phyloP scores from a whole-genome alignment of 2,888 invertebrate genomes.

The Ditylenchus weischeri region DNA sequence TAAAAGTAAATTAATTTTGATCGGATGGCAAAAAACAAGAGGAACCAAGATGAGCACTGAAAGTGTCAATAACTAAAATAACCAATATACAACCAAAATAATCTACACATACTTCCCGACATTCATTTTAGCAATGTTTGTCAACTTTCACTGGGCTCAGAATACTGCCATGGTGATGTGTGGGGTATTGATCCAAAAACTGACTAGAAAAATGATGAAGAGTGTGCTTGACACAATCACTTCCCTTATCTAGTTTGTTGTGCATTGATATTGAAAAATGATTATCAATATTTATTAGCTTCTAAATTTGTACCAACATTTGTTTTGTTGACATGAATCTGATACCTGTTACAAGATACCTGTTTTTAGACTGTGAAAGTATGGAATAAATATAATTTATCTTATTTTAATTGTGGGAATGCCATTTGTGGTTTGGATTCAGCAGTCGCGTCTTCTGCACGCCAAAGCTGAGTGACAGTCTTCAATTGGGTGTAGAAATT shows the following conservation, averaged over 20 bases:
- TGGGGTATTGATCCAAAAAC: constrained; percentile 1
- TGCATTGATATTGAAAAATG: background rate
- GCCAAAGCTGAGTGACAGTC: constrained; percentile 94
- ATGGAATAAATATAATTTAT: constrained; percentile 7
- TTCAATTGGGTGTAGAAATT: constrained; percentile 97
- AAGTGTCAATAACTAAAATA: too few species aligned
- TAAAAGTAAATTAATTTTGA: too few species aligned
- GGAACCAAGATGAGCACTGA: too few species aligned
- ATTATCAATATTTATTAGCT: background rate
- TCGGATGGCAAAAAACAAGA: too few species aligned
- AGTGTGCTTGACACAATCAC: constrained; percentile 9
- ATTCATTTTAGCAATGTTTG: constrained; percentile 28
- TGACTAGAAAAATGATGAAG: constrained; percentile 4
- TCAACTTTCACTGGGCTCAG: constrained; percentile 11
- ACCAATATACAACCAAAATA: too few species aligned
- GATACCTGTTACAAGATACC: background rate
- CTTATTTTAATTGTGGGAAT: constrained; percentile 56
- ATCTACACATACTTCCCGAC: too few species aligned
- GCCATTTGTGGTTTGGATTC: constrained; percentile 56
- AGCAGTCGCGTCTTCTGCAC: constrained; percentile 71
- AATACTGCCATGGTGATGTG: constrained; percentile 24
- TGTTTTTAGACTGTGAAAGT: background rate
- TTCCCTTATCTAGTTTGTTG: background rate
- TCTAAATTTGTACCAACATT: background rate
- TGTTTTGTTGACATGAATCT: background rate